Percentiles rank a stretch among this genome's conserved stretches.
phyloP scores from a whole-genome alignment of 2,888 invertebrate species.

The Liopterus haemorrhoidalis region DNA sequence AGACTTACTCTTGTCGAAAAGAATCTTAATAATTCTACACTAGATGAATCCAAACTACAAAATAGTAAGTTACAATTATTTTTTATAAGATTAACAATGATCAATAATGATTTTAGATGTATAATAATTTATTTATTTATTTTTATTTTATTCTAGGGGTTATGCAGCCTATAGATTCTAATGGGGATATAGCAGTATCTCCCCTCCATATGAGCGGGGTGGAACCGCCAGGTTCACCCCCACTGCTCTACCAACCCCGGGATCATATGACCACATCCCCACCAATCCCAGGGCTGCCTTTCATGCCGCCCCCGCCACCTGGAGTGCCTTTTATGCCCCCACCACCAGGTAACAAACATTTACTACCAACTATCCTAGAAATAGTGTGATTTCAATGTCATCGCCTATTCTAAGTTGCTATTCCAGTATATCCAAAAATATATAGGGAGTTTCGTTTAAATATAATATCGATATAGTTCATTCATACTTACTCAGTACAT shows the following conservation, averaged over 20 bases:
- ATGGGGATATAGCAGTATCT: constrained; percentile 48
- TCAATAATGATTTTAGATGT: constrained; percentile 10
- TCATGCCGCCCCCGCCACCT: constrained; percentile 59
- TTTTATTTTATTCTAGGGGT: constrained; percentile 44
- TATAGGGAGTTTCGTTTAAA: too few relatives aligned
- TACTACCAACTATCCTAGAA: too few relatives aligned
- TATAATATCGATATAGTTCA: too few relatives aligned
- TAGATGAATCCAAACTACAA: constrained; percentile 47
- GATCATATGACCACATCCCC: constrained; percentile 45
- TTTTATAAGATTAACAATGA: too few relatives aligned
- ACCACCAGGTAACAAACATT: constrained; percentile 42
- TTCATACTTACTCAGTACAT: too few relatives aligned
- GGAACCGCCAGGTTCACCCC: constrained; percentile 46
- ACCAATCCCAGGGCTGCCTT: constrained; percentile 51
- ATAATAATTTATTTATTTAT: too few relatives aligned
- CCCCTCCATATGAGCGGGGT: constrained; percentile 45
- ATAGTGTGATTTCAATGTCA: too few relatives aligned
- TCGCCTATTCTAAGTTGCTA: too few relatives aligned
- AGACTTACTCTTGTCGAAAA: constrained; percentile 54
- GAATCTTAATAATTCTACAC: constrained; percentile 42
- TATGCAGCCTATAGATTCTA: constrained; percentile 51
- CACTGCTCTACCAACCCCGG: constrained; percentile 43
- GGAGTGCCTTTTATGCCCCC: constrained; percentile 61
- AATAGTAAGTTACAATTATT: constrained; percentile 47
- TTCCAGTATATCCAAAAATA: too few relatives aligned